These are phyloP conservation scores for fruit fly (Drosophila melanogaster) DNA, from an alignment of 1,140 invertebrate species.

Conservation along the genomic window Release_6_plus_ISO1_MT NT_037436.4:14383501-14384000, in stretches of 20 bases:
- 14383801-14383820: constrained; percentile 32
- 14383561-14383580: constrained; percentile 59
- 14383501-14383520: constrained; percentile 22
- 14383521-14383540: constrained; percentile 64
- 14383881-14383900: constrained; percentile 3
- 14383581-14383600: constrained; percentile 51
- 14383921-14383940: constrained; percentile 76
- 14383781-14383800: constrained; percentile 25
- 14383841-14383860: constrained; percentile 22
- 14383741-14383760: constrained; percentile 4
- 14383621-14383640: constrained; percentile 70
- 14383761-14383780: neutral
- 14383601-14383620: constrained; percentile 35
- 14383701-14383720: neutral
- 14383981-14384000: neutral
- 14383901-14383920: constrained; percentile 30
- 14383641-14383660: constrained; percentile 54
- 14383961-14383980: constrained; percentile 36
- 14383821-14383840: constrained; percentile 51
- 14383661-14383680: constrained; percentile 5
- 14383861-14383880: neutral
- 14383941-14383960: constrained; percentile 61
- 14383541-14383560: constrained; percentile 44
- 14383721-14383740: constrained; percentile 18
- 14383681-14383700: neutral